A percentile compares a stretch with the other conserved stretches of the same genome.
Evolutionary conservation across 2,888 invertebrate genomes (phyloP).

Genomic region (Cantharis flavilabris): DNA sequence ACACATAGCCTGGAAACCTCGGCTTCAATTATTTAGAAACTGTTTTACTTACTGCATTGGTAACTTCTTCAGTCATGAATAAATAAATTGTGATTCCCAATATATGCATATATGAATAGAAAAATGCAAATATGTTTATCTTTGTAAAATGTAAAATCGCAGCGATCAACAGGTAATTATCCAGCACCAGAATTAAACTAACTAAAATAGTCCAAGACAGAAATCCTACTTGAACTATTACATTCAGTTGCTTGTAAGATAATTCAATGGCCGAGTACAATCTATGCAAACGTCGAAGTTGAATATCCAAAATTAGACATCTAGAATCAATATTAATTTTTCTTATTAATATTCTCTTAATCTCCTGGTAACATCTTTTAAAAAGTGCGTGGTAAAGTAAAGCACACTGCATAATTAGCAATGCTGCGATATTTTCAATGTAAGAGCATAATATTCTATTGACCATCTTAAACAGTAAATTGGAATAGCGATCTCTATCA

Average conservation of each 20-base stretch:
- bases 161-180: neutral
- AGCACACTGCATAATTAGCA: neutral
- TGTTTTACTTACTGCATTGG: neutral
- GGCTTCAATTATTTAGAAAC: too few relatives aligned
- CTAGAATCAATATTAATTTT: neutral
- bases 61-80: neutral
- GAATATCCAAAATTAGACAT: neutral
- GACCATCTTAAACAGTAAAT: neutral
- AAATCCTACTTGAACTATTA: neutral
- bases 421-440: neutral
- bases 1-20: too few relatives aligned
- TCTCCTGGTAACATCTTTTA: neutral
- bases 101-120: neutral
- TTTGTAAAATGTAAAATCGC: neutral
- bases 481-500: neutral
- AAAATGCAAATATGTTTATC: neutral
- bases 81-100: neutral
- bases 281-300: neutral
- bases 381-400: neutral
- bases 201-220: neutral
- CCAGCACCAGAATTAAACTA: neutral
- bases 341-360: neutral
- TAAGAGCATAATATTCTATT: neutral
- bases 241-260: neutral
- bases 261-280: neutral